These are phyloP conservation scores for Microctenopoma lineatum DNA, from an alignment of 2,797 vertebrate genomes.

Conservation along the genomic window DNA sequence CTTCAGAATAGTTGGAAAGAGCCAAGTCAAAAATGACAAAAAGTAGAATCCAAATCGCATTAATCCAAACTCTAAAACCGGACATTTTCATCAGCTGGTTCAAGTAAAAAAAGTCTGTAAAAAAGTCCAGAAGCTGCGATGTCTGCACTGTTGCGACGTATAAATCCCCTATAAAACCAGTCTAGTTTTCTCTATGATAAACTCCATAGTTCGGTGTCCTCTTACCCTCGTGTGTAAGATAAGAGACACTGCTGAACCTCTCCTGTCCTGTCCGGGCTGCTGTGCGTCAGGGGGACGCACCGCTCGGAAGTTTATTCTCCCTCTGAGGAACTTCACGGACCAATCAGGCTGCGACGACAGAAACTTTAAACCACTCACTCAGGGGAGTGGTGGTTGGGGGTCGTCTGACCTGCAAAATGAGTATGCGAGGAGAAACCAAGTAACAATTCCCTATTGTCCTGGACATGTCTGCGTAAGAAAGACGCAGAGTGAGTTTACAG, in stretches of 20 bases:
- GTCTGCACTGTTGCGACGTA: background rate
- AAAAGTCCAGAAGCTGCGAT: conserved; percentile 34
- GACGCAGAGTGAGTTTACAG: background rate
- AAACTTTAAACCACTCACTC: conserved; percentile 84
- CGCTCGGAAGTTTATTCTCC: conserved; percentile 62
- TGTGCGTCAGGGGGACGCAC: conserved; percentile 27
- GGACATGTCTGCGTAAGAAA: conserved; percentile 35
- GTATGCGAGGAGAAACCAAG: conserved; percentile 38
- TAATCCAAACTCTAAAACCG: conserved; percentile 63
- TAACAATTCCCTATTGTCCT: conserved; percentile 54
- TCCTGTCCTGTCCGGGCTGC: conserved; percentile 14
- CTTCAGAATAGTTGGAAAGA: conserved; percentile 81
- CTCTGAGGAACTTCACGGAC: conserved; percentile 65
- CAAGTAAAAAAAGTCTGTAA: background rate
- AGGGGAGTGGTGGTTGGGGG: conserved; percentile 50
- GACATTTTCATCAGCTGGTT: conserved; percentile 53
- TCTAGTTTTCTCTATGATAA: conserved; percentile 6
- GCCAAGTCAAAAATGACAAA: conserved; percentile 64
- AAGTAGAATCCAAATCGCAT: conserved; percentile 74
- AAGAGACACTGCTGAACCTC: conserved; percentile 18
- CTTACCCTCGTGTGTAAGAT: conserved; percentile 39
- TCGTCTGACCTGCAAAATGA: conserved; percentile 48
- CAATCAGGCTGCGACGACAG: conserved; percentile 71
- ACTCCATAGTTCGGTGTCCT: conserved; percentile 66
- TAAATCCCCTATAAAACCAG: conserved; percentile 41